Evolutionary conservation across 2,797 vertebrate species (phyloP).

Genomic region (Anguilla megastoma): DNA sequence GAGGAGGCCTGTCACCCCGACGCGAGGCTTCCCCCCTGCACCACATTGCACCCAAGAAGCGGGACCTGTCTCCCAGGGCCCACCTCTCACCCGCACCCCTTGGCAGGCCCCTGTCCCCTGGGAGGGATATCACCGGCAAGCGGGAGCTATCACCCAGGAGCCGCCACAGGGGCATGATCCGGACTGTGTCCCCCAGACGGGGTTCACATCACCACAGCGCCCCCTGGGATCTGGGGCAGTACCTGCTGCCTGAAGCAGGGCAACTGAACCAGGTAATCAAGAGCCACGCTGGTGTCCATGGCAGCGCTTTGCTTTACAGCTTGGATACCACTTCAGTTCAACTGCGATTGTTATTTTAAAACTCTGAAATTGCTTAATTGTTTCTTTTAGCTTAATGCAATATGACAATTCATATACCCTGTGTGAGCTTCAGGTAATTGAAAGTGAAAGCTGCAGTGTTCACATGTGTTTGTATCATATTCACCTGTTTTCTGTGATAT

Average conservation of each 20-base stretch:
- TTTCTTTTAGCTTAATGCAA: neutral
- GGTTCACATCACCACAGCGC: slow-evolving; percentile 87
- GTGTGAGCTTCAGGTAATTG: neutral
- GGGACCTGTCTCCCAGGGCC: slow-evolving; percentile 68
- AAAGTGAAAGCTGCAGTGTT: neutral
- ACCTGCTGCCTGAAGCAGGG: slow-evolving; percentile 77
- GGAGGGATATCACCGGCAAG: slow-evolving; percentile 77
- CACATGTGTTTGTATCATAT: too few species aligned
- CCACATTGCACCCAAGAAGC: slow-evolving; percentile 73
- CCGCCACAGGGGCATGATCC: slow-evolving; percentile 83
- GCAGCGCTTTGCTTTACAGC: neutral
- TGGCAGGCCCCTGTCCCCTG: slow-evolving; percentile 81
- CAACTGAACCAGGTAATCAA: slow-evolving; percentile 73
- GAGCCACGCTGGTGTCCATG: neutral
- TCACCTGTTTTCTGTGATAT: too few species aligned
- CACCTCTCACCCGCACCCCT: slow-evolving; percentile 67
- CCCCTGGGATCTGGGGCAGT: slow-evolving; percentile 75
- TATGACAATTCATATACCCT: neutral
- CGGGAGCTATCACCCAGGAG: slow-evolving; percentile 86
- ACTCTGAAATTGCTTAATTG: neutral
- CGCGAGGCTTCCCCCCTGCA: slow-evolving; percentile 75
- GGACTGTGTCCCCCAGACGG: slow-evolving; percentile 89
- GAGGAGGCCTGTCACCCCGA: slow-evolving; percentile 86
- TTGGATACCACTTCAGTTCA: neutral
- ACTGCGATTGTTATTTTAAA: neutral